Evolutionary conservation across 1,140 invertebrate genomes (phyloP).

Genomic region (Aradophagus sp.): DNA sequence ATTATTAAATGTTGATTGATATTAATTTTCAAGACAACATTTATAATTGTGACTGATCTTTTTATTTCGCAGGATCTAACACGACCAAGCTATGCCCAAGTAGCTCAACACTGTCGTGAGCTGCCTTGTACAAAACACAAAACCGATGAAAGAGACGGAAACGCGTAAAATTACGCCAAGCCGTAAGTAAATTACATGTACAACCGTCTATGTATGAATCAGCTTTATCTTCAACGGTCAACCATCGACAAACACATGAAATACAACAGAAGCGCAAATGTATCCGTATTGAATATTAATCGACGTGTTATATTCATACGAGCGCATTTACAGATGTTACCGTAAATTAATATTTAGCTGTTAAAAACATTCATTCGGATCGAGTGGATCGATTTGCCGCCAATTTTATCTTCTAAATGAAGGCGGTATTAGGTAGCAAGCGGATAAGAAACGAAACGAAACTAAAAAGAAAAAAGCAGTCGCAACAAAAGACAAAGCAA

Average conservation of each 20-base stretch:
- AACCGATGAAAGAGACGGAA: conserved; percentile 73
- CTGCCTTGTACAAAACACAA: conserved; percentile 75
- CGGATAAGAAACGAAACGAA: conserved; percentile 51
- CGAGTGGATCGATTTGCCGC: conserved; percentile 65
- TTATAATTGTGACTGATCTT: too few species aligned
- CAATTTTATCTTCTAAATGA: conserved; percentile 64
- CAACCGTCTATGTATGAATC: conserved; percentile 50
- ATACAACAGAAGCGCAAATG: conserved; percentile 50
- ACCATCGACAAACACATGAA: conserved; percentile 34
- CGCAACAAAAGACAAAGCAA: conserved; percentile 53
- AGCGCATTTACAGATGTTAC: conserved; percentile 68
- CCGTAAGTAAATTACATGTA: conserved; percentile 67
- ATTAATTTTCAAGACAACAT: too few species aligned
- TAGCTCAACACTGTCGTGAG: conserved; percentile 84
- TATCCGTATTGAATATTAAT: conserved; percentile 58
- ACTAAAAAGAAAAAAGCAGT: conserved; percentile 39
- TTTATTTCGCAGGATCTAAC: conserved; percentile 73
- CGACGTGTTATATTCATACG: conserved; percentile 59
- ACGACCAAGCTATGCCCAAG: conserved; percentile 88
- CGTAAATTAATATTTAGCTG: conserved; percentile 70
- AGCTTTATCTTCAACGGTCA: conserved; percentile 48
- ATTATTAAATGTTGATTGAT: too few species aligned
- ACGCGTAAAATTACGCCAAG: conserved; percentile 65
- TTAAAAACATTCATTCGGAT: conserved; percentile 67
- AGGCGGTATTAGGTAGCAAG: conserved; percentile 56